phyloP scores from a whole-genome alignment of 2,888 invertebrate genomes.

The Terebella lapidaria region DNA sequence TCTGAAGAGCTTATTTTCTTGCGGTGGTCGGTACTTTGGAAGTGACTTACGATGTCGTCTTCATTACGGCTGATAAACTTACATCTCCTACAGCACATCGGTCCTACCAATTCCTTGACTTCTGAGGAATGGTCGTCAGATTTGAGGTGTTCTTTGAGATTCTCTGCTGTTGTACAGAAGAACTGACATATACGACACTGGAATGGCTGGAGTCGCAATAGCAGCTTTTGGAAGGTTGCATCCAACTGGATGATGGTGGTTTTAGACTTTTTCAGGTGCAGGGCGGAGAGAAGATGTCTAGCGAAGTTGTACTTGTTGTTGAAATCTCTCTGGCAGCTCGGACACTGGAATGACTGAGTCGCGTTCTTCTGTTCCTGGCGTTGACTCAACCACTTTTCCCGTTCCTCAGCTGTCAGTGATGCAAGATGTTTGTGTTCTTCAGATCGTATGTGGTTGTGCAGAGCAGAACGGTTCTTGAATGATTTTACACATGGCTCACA shows the following conservation, averaged over 20 bases:
- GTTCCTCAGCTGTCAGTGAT: not conserved
- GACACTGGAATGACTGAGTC: conserved; percentile 53
- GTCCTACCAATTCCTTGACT: conserved; percentile 34
- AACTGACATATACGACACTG: conserved; percentile 81
- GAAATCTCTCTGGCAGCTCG: conserved; percentile 43
- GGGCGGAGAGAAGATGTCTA: conserved; percentile 69
- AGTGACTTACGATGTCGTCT: conserved; percentile 35
- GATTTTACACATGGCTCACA: conserved; percentile 2
- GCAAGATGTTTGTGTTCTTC: not conserved
- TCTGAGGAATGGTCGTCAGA: conserved; percentile 30
- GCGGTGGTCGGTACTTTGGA: conserved; percentile 29
- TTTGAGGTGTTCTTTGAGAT: conserved; percentile 5
- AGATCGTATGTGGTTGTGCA: conserved; percentile 5
- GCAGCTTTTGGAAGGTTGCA: conserved; percentile 70
- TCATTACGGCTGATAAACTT: conserved; percentile 30
- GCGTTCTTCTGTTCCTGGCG: not conserved
- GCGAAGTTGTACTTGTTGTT: conserved; percentile 40
- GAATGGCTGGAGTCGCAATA: conserved; percentile 76
- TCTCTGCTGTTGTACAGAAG: conserved; percentile 64
- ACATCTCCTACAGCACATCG: conserved; percentile 43
- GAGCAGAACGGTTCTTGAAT: not conserved
- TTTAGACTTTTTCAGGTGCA: conserved; percentile 69
- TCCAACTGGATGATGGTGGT: conserved; percentile 59
- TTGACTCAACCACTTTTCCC: too few species aligned
- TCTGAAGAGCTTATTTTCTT: not conserved